These are phyloP conservation scores for Cygnus olor DNA, from an alignment of 2,797 vertebrate species.

Conservation along the genomic window DNA sequence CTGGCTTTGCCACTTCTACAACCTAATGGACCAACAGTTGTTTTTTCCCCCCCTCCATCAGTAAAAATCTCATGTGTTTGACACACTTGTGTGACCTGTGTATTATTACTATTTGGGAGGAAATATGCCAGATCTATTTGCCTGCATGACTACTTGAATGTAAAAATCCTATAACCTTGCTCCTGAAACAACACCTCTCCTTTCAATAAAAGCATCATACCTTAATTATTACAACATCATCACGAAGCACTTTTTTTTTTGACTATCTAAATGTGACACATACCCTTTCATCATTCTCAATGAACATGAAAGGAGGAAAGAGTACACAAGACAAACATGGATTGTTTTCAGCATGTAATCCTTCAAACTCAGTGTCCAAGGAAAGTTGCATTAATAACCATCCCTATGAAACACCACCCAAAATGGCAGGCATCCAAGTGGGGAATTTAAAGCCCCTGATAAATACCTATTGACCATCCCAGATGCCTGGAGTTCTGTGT, in stretches of 20 bases:
- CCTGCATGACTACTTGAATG: background rate
- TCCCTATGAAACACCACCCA: background rate
- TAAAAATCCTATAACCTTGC: background rate
- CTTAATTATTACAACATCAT: background rate
- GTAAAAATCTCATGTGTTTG: background rate
- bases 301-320: background rate
- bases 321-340: background rate
- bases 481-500: background rate
- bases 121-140: background rate
- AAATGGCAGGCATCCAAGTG: rapidly evolving
- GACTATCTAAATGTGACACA: background rate
- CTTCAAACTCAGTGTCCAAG: background rate
- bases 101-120: background rate
- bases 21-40: background rate
- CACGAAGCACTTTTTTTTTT: background rate
- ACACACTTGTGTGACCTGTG: background rate
- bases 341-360: background rate
- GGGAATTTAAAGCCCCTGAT: background rate
- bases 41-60: background rate
- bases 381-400: background rate
- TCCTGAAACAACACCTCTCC: background rate
- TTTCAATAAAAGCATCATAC: background rate
- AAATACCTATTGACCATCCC: background rate
- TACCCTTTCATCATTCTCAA: background rate
- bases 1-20: background rate